phyloP scores from a whole-genome alignment of 2,113 vertebrate genomes.

The Gorsachius goisagi region DNA sequence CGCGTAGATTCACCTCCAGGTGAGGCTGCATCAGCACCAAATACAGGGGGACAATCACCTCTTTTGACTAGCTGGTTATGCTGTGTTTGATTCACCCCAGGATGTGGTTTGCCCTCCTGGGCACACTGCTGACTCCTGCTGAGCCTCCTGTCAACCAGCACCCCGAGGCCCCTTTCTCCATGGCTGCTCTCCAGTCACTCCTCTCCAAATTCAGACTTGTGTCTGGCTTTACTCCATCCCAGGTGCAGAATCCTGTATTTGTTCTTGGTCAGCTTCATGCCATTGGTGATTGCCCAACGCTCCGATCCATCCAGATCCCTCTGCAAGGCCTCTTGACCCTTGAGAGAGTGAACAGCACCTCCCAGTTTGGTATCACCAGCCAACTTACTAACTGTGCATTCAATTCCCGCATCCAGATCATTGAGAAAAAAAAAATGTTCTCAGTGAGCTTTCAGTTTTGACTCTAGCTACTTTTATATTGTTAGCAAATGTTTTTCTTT shows the following conservation, averaged over 20 bases:
- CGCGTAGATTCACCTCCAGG: too few species aligned
- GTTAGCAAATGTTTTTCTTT: background rate
- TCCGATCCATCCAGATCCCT: background rate
- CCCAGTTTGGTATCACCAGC: background rate
- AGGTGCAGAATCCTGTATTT: background rate
- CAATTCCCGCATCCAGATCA: background rate
- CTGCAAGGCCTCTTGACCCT: background rate
- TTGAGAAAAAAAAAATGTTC: background rate
- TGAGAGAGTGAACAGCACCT: background rate
- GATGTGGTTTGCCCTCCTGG: too few species aligned
- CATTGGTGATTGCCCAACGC: background rate
- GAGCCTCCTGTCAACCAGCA: too few species aligned
- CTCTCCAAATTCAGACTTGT: background rate
- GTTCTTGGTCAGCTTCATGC: background rate
- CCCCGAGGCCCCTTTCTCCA: too few species aligned
- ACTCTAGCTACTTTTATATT: too few species aligned
- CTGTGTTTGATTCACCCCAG: too few species aligned
- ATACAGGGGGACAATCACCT: too few species aligned
- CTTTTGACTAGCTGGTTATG: too few species aligned
- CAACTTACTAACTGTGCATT: background rate
- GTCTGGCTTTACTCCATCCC: fast-evolving
- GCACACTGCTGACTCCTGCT: too few species aligned
- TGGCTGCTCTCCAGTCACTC: background rate
- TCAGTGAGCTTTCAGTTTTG: background rate
- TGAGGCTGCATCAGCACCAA: too few species aligned